Evolutionary conservation across 2,797 vertebrate species (phyloP).

Genomic region (Syngnathus rostellatus): DNA sequence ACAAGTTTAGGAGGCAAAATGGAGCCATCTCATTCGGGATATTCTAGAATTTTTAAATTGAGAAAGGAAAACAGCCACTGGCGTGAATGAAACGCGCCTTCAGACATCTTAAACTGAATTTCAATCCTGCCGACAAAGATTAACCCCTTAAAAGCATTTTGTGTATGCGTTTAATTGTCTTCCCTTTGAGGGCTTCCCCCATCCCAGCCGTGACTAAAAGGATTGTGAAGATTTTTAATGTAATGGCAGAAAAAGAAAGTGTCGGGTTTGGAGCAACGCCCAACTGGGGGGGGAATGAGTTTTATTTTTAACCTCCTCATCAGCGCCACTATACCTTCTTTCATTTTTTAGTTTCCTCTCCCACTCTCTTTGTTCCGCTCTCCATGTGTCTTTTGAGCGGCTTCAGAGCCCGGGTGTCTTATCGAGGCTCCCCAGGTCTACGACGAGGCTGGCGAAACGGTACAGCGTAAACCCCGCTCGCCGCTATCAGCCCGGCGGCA

Average conservation of each 20-base stretch:
- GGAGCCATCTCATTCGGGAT: constrained; percentile 9
- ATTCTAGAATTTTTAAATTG: constrained; percentile 29
- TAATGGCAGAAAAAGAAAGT: constrained; percentile 51
- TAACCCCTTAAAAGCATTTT: constrained; percentile 30
- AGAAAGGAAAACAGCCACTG: constrained; percentile 22
- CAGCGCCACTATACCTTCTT: constrained; percentile 24
- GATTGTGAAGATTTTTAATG: constrained; percentile 63
- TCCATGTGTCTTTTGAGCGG: constrained; percentile 52
- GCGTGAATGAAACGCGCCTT: constrained; percentile 32
- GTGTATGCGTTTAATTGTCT: constrained; percentile 20
- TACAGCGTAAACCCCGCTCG: constrained; percentile 45
- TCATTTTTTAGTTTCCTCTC: constrained; percentile 9
- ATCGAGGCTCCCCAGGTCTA: constrained; percentile 66
- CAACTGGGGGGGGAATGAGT: constrained; percentile 41
- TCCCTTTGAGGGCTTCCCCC: constrained; percentile 53
- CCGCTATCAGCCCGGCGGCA: constrained; percentile 50
- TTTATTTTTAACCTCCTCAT: constrained; percentile 23
- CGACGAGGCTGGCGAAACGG: constrained; percentile 51
- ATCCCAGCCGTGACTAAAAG: constrained; percentile 69
- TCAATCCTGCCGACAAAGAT: constrained; percentile 31
- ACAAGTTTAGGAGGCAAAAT: constrained; percentile 2
- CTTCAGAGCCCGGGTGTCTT: constrained; percentile 58
- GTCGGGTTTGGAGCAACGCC: constrained; percentile 48
- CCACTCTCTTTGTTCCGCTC: constrained; percentile 44
- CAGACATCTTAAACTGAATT: constrained; percentile 42